phyloP scores from a whole-genome alignment of 92 coral and sea anemone species.

The Galaxea fascicularis region DNA sequence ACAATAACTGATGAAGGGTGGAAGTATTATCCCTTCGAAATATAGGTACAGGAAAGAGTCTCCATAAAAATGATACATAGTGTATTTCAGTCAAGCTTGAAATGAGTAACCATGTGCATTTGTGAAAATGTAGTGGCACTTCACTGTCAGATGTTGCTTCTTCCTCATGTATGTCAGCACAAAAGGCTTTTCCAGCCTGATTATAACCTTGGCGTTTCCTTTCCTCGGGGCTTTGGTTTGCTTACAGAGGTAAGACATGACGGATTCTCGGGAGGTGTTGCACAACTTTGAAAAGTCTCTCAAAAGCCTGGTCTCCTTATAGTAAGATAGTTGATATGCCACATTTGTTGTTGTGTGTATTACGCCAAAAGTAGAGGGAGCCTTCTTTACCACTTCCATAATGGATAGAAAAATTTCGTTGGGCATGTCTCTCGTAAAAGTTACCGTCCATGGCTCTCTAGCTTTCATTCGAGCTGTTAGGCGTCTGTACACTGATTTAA shows the following conservation, averaged over 20 bases:
- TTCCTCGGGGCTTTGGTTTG: conserved; percentile 46
- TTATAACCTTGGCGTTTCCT: conserved; percentile 35
- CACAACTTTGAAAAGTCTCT: conserved; percentile 54
- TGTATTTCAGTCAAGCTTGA: conserved; percentile 22
- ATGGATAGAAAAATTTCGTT: conserved; percentile 40
- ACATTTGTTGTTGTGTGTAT: conserved; percentile 1
- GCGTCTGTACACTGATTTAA: conserved; percentile 47
- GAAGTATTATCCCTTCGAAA: too few species aligned
- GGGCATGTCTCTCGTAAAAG: conserved; percentile 51
- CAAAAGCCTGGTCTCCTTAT: conserved; percentile 26
- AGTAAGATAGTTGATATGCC: conserved; percentile 25
- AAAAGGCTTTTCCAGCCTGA: conserved; percentile 58
- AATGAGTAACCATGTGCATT: conserved; percentile 60
- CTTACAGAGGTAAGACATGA: conserved; percentile 52
- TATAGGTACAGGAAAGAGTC: too few species aligned
- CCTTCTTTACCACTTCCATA: conserved; percentile 45
- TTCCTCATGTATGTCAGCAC: conserved; percentile 45
- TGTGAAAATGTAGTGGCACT: conserved; percentile 56
- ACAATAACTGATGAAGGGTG: too few species aligned
- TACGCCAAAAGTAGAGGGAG: conserved; percentile 34
- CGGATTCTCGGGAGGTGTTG: conserved; percentile 26
- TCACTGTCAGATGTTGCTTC: conserved; percentile 37
- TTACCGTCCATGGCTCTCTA: conserved; percentile 60
- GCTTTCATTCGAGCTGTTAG: conserved; percentile 51
- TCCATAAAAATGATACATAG: not conserved